These are phyloP conservation scores for Apodemus agrarius DNA, from an alignment of 2,797 vertebrate species.

Conservation along the genomic window DNA sequence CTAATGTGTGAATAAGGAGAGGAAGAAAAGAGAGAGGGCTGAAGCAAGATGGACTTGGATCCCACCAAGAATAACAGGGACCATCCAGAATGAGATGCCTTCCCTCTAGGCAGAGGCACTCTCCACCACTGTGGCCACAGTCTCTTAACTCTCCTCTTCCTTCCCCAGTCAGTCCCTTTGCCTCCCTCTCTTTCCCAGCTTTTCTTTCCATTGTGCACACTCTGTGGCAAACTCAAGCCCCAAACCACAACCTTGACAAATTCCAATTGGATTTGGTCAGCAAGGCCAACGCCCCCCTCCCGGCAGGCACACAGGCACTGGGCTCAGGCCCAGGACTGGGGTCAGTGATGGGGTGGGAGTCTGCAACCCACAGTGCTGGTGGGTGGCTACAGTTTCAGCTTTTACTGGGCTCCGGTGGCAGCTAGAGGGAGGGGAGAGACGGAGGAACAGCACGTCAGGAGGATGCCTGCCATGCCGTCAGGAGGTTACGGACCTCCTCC, in stretches of 20 bases:
- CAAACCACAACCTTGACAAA: constrained; percentile 84
- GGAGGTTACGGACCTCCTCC: constrained; percentile 48
- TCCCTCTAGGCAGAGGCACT: neutral
- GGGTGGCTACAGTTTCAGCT: constrained; percentile 72
- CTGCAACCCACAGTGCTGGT: constrained; percentile 60
- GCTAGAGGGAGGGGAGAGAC: constrained; percentile 5
- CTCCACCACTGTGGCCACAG: neutral
- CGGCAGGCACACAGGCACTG: constrained; percentile 55
- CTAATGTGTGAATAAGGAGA: neutral
- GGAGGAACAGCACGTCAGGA: neutral
- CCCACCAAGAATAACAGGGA: neutral
- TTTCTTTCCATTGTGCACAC: constrained; percentile 56
- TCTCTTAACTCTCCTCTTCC: constrained; percentile 48
- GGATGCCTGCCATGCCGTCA: too few relatives aligned
- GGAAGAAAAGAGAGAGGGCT: neutral
- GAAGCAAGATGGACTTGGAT: neutral
- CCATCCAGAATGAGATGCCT: neutral
- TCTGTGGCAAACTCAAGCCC: constrained; percentile 73
- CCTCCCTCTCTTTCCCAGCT: constrained; percentile 53
- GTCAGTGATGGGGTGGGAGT: constrained; percentile 70
- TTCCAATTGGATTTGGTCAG: constrained; percentile 83
- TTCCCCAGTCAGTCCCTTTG: constrained; percentile 34
- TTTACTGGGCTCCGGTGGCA: constrained; percentile 56
- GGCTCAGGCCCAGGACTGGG: constrained; percentile 73
- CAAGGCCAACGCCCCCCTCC: constrained; percentile 67